Evolutionary conservation across 2,113 vertebrate genomes (phyloP), one percentile per base, ranked within the genome.

Genomic region (Callorhinus ursinus): DNA sequence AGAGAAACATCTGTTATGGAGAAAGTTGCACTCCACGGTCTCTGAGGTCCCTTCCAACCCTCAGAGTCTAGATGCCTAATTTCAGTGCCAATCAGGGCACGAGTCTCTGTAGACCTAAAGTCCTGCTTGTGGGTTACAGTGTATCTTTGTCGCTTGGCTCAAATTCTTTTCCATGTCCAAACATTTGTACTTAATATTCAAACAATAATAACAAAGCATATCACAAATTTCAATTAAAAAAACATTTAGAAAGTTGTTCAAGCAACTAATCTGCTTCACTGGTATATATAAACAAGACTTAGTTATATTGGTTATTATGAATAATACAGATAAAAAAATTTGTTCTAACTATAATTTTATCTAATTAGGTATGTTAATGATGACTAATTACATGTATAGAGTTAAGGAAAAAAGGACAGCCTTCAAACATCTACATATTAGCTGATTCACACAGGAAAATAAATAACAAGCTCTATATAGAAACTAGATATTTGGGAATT

Each of bases 381-480:
- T 95, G 53, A 85, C 61, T 96, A 18, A 55, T 94, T 80, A 57
- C 63, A 87, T 83, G 95, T 93, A 96, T 49, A 92, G 89, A 97
- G 95, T 96, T 98, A 91, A 96, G 95, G n/a, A 33, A 97, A 94
- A 84, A 84, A 81, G 93, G 71, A 83, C 72, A 96, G 81, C 46
- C 88, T 97, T 98, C 86, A 91, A 94, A 98, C 89, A 79, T 57
- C 81, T 74, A 98, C 0, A 0, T 3, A 8, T 83, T 79, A 98
- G 95, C 94, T 97, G 96, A 65, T 92, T 74, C 77, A 91, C 51
- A 93, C 46, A 93, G 93, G 95, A 98, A 98, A 97, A 72, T 76
- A 98, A 98, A 97, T 93, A 96, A 94, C 81, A 93, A 97, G 9
- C 36, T 98, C 74, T 72, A 5, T 59, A 79, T 76, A 85, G 80